phyloP scores from a whole-genome alignment of 2,888 invertebrate species.

The Monochamus alternatus region DNA sequence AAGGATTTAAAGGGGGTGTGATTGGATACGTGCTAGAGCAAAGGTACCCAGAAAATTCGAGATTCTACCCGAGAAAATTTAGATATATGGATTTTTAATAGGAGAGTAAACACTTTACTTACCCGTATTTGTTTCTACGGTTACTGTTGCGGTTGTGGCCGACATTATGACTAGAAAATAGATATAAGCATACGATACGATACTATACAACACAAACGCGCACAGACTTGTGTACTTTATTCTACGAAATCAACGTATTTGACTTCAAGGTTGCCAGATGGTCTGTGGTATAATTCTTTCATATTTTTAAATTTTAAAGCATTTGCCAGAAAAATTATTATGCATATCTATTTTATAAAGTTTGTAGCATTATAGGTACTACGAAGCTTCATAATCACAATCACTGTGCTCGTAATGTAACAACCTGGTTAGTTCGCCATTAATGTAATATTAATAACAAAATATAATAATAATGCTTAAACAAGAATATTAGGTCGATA shows the following conservation, averaged over 20 bases:
- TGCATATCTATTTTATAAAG: too few species aligned
- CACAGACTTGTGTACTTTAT: conserved; percentile 56
- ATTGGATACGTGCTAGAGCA: not conserved
- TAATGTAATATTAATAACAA: too few species aligned
- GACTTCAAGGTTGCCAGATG: too few species aligned
- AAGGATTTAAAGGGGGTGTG: conserved; percentile 9
- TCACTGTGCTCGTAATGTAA: too few species aligned
- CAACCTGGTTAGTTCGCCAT: too few species aligned
- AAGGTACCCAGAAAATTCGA: not conserved
- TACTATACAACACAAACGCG: conserved; percentile 47
- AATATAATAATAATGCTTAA: too few species aligned
- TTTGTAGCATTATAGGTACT: too few species aligned
- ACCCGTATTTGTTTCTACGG: conserved; percentile 53
- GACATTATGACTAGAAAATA: conserved; percentile 55
- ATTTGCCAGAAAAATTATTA: too few species aligned
- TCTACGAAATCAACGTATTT: conserved; percentile 52
- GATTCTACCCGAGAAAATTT: not conserved
- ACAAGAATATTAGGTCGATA: too few species aligned
- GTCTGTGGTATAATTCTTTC: too few species aligned
- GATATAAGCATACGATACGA: conserved; percentile 8
- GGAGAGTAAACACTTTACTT: conserved; percentile 39
- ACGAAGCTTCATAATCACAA: too few species aligned
- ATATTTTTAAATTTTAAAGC: too few species aligned
- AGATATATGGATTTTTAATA: not conserved
- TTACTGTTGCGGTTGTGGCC: conserved; percentile 26